Conservation (phyloP, 2,888 invertebrate genomes). For the Agapetus fuscipes region DNA sequence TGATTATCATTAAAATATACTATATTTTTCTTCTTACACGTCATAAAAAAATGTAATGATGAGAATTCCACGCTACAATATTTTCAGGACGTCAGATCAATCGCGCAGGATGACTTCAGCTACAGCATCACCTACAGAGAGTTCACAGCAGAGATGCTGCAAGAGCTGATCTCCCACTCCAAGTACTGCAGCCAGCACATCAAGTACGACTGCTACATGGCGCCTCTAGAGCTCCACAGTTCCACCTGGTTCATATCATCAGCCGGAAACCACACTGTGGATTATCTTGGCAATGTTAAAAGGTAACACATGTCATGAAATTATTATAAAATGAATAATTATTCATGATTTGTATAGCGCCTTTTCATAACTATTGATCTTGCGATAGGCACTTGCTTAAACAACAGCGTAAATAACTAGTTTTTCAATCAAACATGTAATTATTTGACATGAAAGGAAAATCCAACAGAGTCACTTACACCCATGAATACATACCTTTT, state of each 20-base stretch:
- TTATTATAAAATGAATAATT: neutral
- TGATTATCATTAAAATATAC: too few relatives aligned
- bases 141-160: conserved; percentile 84
- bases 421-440: neutral
- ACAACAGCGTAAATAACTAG: too few relatives aligned
- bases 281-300: conserved; percentile 76
- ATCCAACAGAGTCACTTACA: too few relatives aligned
- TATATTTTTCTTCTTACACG: too few relatives aligned
- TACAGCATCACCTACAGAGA: conserved; percentile 81
- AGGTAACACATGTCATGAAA: conserved; percentile 36
- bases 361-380: neutral
- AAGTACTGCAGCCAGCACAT: conserved; percentile 82
- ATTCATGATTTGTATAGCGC: too few relatives aligned
- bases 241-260: conserved; percentile 86
- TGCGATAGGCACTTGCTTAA: neutral
- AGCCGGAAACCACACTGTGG: conserved; percentile 64
- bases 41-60: too few relatives aligned
- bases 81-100: conserved; percentile 65
- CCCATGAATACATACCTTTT: too few relatives aligned
- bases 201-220: conserved; percentile 83
- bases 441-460: too few relatives aligned
- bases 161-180: conserved; percentile 82
- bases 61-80: too few relatives aligned
- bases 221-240: conserved; percentile 76
- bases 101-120: conserved; percentile 69